A percentile compares a stretch with the other conserved stretches of the same genome.
phyloP scores from a whole-genome alignment of 1,140 invertebrate species.

The Gyrodactylus salaris region DNA sequence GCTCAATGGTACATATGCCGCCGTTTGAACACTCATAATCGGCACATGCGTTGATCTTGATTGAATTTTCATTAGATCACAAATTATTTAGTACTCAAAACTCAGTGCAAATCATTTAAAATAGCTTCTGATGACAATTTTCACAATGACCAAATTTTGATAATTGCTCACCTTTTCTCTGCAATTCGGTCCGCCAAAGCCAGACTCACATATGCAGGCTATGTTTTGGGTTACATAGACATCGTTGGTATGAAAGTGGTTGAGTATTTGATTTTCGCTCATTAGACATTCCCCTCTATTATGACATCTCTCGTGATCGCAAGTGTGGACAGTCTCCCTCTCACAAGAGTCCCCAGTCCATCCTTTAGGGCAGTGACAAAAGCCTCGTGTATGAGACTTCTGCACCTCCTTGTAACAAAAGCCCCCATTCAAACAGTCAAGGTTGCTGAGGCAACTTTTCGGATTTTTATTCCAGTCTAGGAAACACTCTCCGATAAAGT shows the following conservation, averaged over 20 bases:
- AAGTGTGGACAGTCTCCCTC: background rate
- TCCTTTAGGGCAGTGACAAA: slow-evolving; percentile 12
- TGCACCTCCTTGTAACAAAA: too few species aligned
- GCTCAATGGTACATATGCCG: background rate
- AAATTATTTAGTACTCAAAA: too few species aligned
- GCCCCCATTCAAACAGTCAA: background rate
- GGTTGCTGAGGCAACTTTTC: too few species aligned
- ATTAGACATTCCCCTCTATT: background rate
- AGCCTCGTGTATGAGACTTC: background rate
- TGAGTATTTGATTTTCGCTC: background rate
- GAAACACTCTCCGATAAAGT: background rate
- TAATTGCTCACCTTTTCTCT: too few species aligned
- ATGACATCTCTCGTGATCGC: background rate
- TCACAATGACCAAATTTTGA: too few species aligned
- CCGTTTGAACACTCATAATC: background rate
- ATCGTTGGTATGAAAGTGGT: background rate
- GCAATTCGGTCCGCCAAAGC: background rate
- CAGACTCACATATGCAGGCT: background rate
- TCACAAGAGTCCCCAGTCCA: slow-evolving; percentile 8
- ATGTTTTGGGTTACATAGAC: background rate
- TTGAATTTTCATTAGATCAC: too few species aligned
- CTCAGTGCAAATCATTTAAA: too few species aligned
- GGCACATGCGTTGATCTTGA: background rate
- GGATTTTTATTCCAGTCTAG: background rate
- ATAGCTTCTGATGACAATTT: too few species aligned